Base-by-base conservation (phyloP, 2,797 vertebrate genomes). In the Brachyalestes nurse region DNA sequence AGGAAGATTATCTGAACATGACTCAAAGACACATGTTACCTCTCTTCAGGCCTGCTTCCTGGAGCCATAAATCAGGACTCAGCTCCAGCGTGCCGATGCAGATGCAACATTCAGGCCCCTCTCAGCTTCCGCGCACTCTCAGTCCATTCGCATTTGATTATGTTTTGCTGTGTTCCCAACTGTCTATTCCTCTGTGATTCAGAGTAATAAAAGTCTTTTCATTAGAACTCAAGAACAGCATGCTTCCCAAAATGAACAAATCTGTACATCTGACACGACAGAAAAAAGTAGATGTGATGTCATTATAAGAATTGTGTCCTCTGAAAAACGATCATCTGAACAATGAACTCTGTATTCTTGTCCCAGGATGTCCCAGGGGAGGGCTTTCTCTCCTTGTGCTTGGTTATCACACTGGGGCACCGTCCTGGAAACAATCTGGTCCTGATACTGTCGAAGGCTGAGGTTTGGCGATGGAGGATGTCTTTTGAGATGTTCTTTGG, bases 11-110 rank as follows among this genome's bases (percentile, higher is more conserved):
- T 74, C 74, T 23, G 67, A 76, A 72, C 61, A 69, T 73, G 80
- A 82, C 60, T 77, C 69, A 42, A 72, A 81, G 74, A 82, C 71
- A 78, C 77, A 82, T 77, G 83, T 61, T 77, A 66, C 57, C 64
- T 58, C 65, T 75, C 69, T 80, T 74, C 49, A 53, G 73, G 12
- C 10, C 62, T 38, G 57, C 67, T 61, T 66, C 73, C 67, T 60
- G 42, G 66, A 80, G 49, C 71, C n/a, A 60, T 72, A 72, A 80
- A 49, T 81, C 70, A 65, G 47, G 23, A 64, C 23, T 34, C 23
- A 2, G 21, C 38, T 13, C 34, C 58, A 57, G 67, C 42, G 9
- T 45, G 42, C 28, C 28, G 28, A 28, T 12, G 47, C 57, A 55
- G 66, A 76, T 40, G 65, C 58, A 62, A 53, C 51, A 23, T 17